Evolutionary conservation across 1,140 invertebrate genomes (phyloP).

Genomic region (Agrilus planipennis): DNA sequence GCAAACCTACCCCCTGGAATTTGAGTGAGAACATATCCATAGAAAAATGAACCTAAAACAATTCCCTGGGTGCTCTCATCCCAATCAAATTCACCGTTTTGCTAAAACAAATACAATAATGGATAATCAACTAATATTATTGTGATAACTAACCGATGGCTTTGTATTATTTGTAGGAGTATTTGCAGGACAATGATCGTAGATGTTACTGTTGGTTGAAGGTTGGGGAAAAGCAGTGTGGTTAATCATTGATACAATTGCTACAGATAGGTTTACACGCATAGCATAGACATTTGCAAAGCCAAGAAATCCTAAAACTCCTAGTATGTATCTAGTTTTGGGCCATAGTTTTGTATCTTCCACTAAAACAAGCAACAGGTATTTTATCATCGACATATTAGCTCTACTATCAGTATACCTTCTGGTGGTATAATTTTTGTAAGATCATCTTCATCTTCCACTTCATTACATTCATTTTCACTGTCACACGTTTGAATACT

Average conservation of each 20-base stretch:
- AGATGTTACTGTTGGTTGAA: constrained; percentile 38
- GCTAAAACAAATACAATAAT: no score
- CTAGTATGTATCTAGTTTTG: constrained; percentile 62
- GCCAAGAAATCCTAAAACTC: constrained; percentile 66
- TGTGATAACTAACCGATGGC: constrained; percentile 45
- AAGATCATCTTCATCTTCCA: constrained; percentile 30
- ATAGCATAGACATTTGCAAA: constrained; percentile 81
- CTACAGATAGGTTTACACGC: constrained; percentile 85
- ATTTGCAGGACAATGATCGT: constrained; percentile 47
- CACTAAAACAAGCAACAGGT: constrained; percentile 30
- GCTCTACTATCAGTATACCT: constrained; percentile 24
- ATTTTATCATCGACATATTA: no score
- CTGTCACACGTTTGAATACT: constrained; percentile 13
- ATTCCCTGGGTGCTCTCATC: constrained; percentile 63
- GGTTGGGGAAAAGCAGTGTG: constrained; percentile 49
- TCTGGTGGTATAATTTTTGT: constrained; percentile 30
- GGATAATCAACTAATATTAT: no score
- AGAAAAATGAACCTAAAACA: constrained; percentile 75
- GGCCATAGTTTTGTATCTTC: constrained; percentile 51
- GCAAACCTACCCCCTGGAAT: constrained; percentile 74
- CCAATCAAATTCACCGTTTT: constrained; percentile 68
- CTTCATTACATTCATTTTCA: constrained; percentile 22
- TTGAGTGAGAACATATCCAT: constrained; percentile 78
- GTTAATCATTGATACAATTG: constrained; percentile 89
- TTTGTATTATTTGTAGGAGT: constrained; percentile 40